phyloP scores from a whole-genome alignment of 2,888 invertebrate species.

The Julus scanicus region DNA sequence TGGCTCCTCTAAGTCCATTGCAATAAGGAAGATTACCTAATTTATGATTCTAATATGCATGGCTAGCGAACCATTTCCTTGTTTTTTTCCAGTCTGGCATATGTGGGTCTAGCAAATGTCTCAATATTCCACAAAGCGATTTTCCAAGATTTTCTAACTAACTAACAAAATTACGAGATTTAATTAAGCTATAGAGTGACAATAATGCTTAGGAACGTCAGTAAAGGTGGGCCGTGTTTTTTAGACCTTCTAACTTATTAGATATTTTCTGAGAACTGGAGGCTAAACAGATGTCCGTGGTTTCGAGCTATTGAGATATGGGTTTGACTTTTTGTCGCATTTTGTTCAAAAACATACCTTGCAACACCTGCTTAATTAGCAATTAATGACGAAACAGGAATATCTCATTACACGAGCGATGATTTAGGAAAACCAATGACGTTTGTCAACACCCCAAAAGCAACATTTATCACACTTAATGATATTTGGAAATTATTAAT shows the following conservation, averaged over 20 bases:
- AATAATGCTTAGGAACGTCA: too few species aligned
- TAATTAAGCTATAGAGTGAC: too few species aligned
- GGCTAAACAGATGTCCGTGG: neutral
- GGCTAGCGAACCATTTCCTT: too few species aligned
- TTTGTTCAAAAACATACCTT: neutral
- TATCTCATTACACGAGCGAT: neutral
- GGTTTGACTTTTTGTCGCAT: neutral
- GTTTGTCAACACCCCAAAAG: neutral
- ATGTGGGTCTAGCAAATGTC: too few species aligned
- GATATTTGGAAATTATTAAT: neutral
- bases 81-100: neutral
- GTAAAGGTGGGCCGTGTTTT: too few species aligned
- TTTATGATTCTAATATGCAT: too few species aligned
- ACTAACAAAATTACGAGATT: too few species aligned
- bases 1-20: too few species aligned
- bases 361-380: neutral
- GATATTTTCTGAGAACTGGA: neutral
- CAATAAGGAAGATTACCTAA: too few species aligned
- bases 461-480: neutral
- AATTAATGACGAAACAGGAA: neutral
- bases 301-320: neutral
- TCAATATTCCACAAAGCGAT: neutral
- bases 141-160: neutral
- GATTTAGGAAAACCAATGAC: neutral
- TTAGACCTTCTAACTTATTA: neutral